phyloP scores from a whole-genome alignment of 2,113 vertebrate genomes.

The Lampris incognitus region DNA sequence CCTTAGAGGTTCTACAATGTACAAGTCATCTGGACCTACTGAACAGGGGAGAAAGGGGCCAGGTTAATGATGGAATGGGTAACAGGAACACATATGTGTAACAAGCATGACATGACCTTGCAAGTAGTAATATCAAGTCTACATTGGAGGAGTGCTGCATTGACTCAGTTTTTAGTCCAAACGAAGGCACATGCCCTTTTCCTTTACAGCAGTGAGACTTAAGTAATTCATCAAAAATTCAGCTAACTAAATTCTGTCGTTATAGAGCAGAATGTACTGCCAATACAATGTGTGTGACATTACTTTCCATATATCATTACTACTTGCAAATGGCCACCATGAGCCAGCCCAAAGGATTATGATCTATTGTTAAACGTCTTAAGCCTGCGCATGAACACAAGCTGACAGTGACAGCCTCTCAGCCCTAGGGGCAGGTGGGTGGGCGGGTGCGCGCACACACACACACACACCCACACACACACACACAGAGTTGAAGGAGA shows the following conservation, averaged over 20 bases:
- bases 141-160: not conserved
- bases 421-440: constrained; percentile 38
- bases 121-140: constrained; percentile 68
- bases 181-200: not conserved
- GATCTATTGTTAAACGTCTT: constrained; percentile 64
- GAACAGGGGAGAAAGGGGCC: constrained; percentile 81
- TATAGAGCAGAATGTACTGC: not conserved
- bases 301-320: constrained; percentile 40
- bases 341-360: constrained; percentile 70
- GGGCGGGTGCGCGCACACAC: not conserved
- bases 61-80: constrained; percentile 80
- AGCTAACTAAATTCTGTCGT: no score
- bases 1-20: constrained; percentile 98
- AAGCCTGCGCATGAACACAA: constrained; percentile 65
- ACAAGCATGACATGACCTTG: constrained; percentile 79
- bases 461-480: not conserved
- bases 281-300: not conserved
- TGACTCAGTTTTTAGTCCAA: no score
- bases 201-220: no score
- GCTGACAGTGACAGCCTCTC: constrained; percentile 66
- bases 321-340: constrained; percentile 79
- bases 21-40: constrained; percentile 96
- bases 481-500: constrained; percentile 7
- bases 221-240: no score
- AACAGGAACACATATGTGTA: constrained; percentile 76